Percentiles rank a stretch among this genome's conserved stretches.
These are phyloP conservation scores for Drosophila nigricruria DNA, from an alignment of 2,888 invertebrate genomes.

Conservation along the genomic window DNA sequence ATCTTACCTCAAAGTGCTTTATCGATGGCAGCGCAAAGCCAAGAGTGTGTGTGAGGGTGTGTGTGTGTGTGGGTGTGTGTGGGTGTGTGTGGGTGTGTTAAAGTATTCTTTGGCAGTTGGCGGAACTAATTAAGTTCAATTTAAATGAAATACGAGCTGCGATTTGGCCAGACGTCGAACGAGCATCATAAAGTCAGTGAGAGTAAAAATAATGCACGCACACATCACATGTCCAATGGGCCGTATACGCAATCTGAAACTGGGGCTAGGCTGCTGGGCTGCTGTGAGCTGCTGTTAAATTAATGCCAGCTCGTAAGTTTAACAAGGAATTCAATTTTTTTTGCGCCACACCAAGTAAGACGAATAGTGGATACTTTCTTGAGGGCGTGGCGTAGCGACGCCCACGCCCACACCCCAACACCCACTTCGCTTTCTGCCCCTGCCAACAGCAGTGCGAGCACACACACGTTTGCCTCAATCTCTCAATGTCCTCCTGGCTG, in stretches of 20 bases:
- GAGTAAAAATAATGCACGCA: constrained; percentile 55
- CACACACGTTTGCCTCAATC: constrained; percentile 44
- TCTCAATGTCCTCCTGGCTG: constrained; percentile 41
- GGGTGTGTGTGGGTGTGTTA: constrained; percentile 3
- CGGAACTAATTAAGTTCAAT: constrained; percentile 79
- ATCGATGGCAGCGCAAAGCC: constrained; percentile 10
- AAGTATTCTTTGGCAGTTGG: constrained; percentile 52
- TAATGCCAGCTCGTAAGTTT: constrained; percentile 83
- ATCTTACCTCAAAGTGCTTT: constrained; percentile 2
- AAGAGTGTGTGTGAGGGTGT: not conserved
- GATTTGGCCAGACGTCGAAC: constrained; percentile 61
- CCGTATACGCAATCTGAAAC: constrained; percentile 72
- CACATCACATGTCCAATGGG: constrained; percentile 70
- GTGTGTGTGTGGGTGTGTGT: constrained; percentile 7
- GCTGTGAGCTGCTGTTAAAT: constrained; percentile 74
- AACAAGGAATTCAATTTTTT: constrained; percentile 83
- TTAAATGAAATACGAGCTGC: constrained; percentile 80
- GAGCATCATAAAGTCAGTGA: constrained; percentile 70
- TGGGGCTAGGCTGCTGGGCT: constrained; percentile 10
- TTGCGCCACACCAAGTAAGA: constrained; percentile 69
- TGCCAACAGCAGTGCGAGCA: constrained; percentile 6
- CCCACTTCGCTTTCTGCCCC: constrained; percentile 2
- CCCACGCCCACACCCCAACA: not conserved
- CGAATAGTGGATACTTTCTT: constrained; percentile 66
- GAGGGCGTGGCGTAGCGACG: constrained; percentile 52